These are phyloP conservation scores for Drosophila willistoni DNA, from an alignment of 1,140 invertebrate genomes.

Conservation along the genomic window DNA sequence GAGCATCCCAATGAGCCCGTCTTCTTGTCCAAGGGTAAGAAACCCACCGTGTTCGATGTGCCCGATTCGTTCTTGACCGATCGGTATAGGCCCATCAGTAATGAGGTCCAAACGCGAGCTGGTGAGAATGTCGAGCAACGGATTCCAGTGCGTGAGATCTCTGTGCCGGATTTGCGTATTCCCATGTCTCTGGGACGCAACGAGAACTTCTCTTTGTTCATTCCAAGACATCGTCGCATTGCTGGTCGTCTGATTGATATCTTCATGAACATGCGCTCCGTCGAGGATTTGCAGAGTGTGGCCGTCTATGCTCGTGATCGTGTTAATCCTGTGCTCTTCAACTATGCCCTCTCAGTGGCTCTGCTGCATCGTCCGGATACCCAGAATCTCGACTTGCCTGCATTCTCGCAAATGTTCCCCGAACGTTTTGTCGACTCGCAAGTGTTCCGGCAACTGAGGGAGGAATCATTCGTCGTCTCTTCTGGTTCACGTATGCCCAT, in stretches of 20 bases:
- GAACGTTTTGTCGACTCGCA: conserved; percentile 91
- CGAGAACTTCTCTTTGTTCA: conserved; percentile 90
- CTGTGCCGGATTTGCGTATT: conserved; percentile 87
- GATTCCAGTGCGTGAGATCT: conserved; percentile 87
- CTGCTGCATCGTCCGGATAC: conserved; percentile 90
- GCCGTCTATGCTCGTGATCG: conserved; percentile 89
- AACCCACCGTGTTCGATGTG: conserved; percentile 86
- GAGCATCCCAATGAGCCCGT: conserved; percentile 90
- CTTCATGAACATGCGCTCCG: conserved; percentile 88
- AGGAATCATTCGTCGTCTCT: conserved; percentile 87
- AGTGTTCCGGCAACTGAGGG: conserved; percentile 87
- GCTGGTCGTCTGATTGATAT: conserved; percentile 89
- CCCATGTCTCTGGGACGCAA: conserved; percentile 87
- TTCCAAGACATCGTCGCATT: conserved; percentile 88
- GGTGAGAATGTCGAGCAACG: conserved; percentile 84
- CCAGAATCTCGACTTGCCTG: conserved; percentile 88
- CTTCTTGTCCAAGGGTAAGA: conserved; percentile 88
- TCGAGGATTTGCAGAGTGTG: conserved; percentile 89
- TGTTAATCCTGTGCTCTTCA: conserved; percentile 90
- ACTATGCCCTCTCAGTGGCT: conserved; percentile 90
- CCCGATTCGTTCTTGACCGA: conserved; percentile 87
- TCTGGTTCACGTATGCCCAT: conserved; percentile 87
- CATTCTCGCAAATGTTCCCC: conserved; percentile 89
- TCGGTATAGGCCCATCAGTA: conserved; percentile 85
- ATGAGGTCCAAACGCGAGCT: conserved; percentile 84